These are phyloP conservation scores for Muscicapa striata DNA, from an alignment of 2,797 vertebrate genomes.

Conservation along the genomic window DNA sequence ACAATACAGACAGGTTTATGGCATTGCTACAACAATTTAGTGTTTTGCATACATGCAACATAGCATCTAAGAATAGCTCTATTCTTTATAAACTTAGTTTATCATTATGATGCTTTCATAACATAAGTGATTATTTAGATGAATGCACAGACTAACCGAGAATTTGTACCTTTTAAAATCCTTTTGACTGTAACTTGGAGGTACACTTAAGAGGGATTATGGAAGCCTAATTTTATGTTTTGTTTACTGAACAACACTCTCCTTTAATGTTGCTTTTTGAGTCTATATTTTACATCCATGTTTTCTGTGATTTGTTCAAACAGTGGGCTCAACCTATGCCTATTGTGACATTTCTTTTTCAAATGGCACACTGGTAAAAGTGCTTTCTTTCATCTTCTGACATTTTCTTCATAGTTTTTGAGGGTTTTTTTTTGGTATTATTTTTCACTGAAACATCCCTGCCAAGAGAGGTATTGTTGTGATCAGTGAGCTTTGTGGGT, in stretches of 20 bases:
- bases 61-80: background rate
- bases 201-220: background rate
- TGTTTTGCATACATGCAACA: background rate
- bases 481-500: background rate
- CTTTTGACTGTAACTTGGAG: background rate
- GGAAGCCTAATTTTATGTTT: background rate
- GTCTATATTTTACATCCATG: background rate
- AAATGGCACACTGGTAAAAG: background rate
- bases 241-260: background rate
- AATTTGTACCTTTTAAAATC: background rate
- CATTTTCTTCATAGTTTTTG: background rate
- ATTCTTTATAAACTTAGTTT: background rate
- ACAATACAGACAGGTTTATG: background rate
- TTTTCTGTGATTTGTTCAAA: background rate
- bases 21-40: background rate
- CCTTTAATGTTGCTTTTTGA: background rate
- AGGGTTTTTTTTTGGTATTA: background rate
- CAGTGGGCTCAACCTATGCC: background rate
- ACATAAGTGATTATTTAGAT: background rate
- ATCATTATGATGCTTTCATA: background rate
- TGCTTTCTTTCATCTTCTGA: background rate
- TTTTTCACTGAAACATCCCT: background rate
- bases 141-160: background rate
- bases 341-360: background rate
- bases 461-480: background rate